Percentiles rank a stretch among this genome's conserved stretches.
phyloP scores from a whole-genome alignment of 2,888 invertebrate species.

The Tipula confusa region DNA sequence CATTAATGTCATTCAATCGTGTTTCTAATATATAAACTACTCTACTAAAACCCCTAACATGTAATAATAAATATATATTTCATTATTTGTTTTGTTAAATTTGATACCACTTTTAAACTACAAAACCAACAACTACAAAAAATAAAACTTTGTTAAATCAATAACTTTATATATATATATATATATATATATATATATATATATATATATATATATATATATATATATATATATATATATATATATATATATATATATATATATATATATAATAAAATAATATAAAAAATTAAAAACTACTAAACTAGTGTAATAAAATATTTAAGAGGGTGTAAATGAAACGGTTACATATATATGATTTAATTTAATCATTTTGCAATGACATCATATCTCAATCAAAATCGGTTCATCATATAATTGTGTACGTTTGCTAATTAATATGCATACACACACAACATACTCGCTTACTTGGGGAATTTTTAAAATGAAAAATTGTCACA shows the following conservation, averaged over 20 bases:
- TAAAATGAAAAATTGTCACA: background rate
- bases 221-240: no score
- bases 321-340: background rate
- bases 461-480: background rate
- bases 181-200: no score
- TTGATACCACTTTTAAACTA: background rate
- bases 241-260: no score
- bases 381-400: background rate
- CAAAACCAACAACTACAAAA: background rate
- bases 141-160: no score
- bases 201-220: no score
- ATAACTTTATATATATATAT: no score
- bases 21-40: background rate
- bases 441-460: no score
- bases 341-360: background rate
- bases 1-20: constrained; percentile 3
- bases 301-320: constrained; percentile 4
- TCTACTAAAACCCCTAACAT: background rate
- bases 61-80: background rate
- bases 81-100: background rate
- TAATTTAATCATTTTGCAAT: background rate
- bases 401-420: background rate
- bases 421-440: background rate
- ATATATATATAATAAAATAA: no score
- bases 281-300: no score